Percentiles rank a stretch among this genome's conserved stretches.
phyloP scores from a whole-genome alignment of 2,888 invertebrate species.

The Apodemia duryi region DNA sequence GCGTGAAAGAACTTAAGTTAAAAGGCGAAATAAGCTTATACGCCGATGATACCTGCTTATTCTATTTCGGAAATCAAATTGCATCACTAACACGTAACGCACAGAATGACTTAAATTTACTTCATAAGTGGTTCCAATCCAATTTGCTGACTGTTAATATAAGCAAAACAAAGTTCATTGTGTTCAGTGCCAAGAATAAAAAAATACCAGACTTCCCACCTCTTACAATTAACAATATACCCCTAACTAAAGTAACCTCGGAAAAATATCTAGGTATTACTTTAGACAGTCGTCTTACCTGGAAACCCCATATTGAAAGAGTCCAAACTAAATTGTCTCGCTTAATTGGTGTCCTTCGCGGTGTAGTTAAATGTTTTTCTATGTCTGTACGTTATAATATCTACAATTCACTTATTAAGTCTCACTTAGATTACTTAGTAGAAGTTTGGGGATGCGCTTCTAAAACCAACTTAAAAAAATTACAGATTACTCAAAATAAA shows the following conservation, averaged over 20 bases:
- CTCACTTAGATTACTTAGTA: neutral
- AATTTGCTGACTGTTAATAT: neutral
- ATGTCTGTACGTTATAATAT: neutral
- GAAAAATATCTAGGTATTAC: neutral
- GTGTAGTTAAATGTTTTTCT: neutral
- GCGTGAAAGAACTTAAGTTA: neutral
- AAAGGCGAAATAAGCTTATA: neutral
- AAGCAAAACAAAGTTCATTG: neutral
- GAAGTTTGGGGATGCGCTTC: neutral
- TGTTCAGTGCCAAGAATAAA: neutral
- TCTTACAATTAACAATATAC: neutral
- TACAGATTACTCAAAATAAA: neutral
- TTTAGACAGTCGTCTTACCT: neutral
- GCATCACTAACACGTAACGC: neutral
- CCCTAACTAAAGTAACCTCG: neutral
- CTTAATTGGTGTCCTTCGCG: neutral
- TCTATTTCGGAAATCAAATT: neutral
- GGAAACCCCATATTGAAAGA: constrained; percentile 1
- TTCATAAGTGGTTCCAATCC: neutral
- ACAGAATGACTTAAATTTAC: neutral
- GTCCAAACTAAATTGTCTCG: neutral
- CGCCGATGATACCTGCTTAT: neutral
- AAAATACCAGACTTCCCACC: neutral
- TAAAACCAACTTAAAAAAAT: neutral
- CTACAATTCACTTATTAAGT: neutral